These are phyloP conservation scores for Embidobia sp. DNA, from an alignment of 2,888 invertebrate species.

Conservation along the genomic window DNA sequence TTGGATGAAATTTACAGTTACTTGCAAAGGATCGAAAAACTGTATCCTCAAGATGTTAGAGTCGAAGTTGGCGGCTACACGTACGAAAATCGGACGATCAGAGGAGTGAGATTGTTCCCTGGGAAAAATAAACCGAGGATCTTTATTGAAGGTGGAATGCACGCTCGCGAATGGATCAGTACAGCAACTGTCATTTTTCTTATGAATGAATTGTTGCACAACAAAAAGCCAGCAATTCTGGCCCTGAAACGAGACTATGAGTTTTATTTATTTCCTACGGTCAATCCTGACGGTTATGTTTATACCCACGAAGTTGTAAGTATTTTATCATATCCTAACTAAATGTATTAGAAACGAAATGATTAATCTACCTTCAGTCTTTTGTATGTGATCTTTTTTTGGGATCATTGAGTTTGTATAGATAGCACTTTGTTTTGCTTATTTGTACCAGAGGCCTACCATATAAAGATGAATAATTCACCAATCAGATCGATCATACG, in stretches of 20 bases:
- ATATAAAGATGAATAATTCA: too few relatives aligned
- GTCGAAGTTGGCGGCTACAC: not conserved
- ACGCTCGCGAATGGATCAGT: conserved; percentile 90
- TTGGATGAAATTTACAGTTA: not conserved
- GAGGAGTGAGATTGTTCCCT: conserved; percentile 84
- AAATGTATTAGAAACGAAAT: too few relatives aligned
- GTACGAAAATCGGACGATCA: conserved; percentile 71
- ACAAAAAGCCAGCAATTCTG: conserved; percentile 68
- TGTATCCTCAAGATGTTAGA: conserved; percentile 1
- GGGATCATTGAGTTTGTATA: too few relatives aligned
- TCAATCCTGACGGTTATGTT: conserved; percentile 90
- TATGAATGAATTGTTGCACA: conserved; percentile 84
- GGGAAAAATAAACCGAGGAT: conserved; percentile 82
- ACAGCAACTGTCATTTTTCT: conserved; percentile 86
- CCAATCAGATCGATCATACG: too few relatives aligned
- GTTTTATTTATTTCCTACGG: conserved; percentile 89
- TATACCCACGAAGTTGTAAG: conserved; percentile 83
- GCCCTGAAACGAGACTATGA: conserved; percentile 84
- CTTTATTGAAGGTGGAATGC: conserved; percentile 85
- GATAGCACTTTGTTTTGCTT: too few relatives aligned
- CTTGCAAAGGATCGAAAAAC: not conserved
- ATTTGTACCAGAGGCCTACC: too few relatives aligned
- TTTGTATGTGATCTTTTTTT: too few relatives aligned
- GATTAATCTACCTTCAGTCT: too few relatives aligned
- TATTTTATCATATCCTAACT: too few relatives aligned